phyloP scores from a whole-genome alignment of 2,888 invertebrate genomes.

The Nineta flava region DNA sequence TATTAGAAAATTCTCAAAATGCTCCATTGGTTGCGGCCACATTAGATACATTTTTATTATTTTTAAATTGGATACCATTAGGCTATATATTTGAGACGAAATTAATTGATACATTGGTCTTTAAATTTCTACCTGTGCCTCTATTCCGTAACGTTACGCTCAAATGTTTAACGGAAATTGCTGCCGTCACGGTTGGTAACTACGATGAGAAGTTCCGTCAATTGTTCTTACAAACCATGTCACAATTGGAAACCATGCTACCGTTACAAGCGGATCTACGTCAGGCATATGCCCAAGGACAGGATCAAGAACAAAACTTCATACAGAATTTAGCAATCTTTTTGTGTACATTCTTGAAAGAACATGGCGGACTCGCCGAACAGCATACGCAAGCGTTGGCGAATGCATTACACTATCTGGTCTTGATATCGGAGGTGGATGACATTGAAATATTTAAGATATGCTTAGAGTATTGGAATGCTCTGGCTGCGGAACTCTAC shows the following conservation, averaged over 20 bases:
- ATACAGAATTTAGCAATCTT: constrained; percentile 97
- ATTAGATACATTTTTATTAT: constrained; percentile 86
- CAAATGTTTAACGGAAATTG: constrained; percentile 97
- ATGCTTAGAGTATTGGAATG: constrained; percentile 97
- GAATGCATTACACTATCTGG: constrained; percentile 73
- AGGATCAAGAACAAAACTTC: constrained; percentile 96
- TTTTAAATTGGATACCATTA: constrained; percentile 99
- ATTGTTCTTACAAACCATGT: constrained; percentile 83
- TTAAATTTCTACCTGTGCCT: constrained; percentile 94
- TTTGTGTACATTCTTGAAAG: constrained; percentile 89
- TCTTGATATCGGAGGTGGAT: constrained; percentile 92
- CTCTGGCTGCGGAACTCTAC: constrained; percentile 81
- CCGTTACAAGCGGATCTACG: constrained; percentile 83
- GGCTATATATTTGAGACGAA: constrained; percentile 99
- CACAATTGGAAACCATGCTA: constrained; percentile 81
- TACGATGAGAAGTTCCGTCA: constrained; percentile 89
- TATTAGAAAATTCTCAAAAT: constrained; percentile 95
- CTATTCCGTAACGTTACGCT: constrained; percentile 96
- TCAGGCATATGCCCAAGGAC: constrained; percentile 83
- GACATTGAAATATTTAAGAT: constrained; percentile 99
- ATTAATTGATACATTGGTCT: constrained; percentile 82
- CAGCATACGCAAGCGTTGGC: constrained; percentile 62
- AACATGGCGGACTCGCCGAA: constrained; percentile 82
- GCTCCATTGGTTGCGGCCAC: constrained; percentile 91
- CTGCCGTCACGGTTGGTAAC: constrained; percentile 72